Evolutionary conservation across 2,797 vertebrate species (phyloP), one percentile per base, ranked within the genome.

Genomic region (Anguilla obscura): DNA sequence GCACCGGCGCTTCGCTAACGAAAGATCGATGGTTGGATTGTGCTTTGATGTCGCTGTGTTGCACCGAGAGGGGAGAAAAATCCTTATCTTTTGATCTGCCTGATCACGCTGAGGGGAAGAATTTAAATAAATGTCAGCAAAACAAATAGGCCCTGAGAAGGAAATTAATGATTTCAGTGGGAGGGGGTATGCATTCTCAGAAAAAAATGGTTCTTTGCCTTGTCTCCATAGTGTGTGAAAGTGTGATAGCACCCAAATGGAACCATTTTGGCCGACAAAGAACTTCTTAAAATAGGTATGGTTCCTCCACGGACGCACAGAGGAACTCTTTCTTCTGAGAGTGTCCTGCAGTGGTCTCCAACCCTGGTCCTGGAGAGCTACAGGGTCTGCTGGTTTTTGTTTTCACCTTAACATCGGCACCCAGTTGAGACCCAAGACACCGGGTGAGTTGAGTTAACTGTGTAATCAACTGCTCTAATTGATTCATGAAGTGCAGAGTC

Each of bases 91-190:
- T 1, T 6, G 16, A 45, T 45, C 74, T 82, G 60, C 14, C 80
- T 7, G 9, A 6, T 14, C 66, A n/a, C 40, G 18, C 36, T 48
- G 69, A 1, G 54, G 54, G 71, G 63, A 60, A 88, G 48, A 66
- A 82, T 16, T 30, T 6, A 10, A 66, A 63, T 36, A 40, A 69
- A 88, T 52, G 48, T 45, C 3, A 88, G 24, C 63, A 88, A 76
- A 84, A 86, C 6, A 85, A 76, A 85, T 21, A 45, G 40, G 30
- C 33, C 60, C 63, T 45, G 63, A 88, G 66, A 88, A 48, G 71
- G 50, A 56, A 88, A 76, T 88, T 24, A 56, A 16, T 40, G 6
- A 74, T 56, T 74, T 71, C 16, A 30, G 79, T 56, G 63, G 63
- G 82, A 24, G 45, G 36, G 36, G 36, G 0, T 36, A 9, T 40